Percentiles rank a stretch among this genome's conserved stretches.
phyloP scores from a whole-genome alignment of 1,140 invertebrate genomes.

The Leptestheria dahalacensis region DNA sequence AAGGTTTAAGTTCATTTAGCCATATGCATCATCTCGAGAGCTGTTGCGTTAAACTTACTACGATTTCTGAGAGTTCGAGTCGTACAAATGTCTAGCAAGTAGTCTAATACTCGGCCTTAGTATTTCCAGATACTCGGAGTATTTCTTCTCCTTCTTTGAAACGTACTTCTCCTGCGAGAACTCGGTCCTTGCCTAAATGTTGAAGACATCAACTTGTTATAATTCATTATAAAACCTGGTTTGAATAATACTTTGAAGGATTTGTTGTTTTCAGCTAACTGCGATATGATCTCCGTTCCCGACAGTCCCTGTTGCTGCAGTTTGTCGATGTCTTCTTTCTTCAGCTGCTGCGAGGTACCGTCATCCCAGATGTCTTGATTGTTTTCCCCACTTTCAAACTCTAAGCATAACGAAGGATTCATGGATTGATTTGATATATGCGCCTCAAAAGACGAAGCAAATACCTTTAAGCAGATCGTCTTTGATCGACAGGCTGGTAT shows the following conservation, averaged over 20 bases:
- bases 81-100: slow-evolving; percentile 61
- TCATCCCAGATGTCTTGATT: slow-evolving; percentile 73
- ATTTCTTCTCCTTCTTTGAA: slow-evolving; percentile 83
- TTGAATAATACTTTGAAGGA: slow-evolving; percentile 38
- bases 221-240: not conserved
- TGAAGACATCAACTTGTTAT: not conserved
- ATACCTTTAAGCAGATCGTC: slow-evolving; percentile 28
- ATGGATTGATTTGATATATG: slow-evolving; percentile 31
- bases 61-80: slow-evolving; percentile 56
- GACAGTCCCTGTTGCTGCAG: slow-evolving; percentile 55
- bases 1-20: not conserved
- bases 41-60: slow-evolving; percentile 32
- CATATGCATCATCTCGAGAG: not conserved
- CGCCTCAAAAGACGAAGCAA: slow-evolving; percentile 34
- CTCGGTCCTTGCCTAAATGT: slow-evolving; percentile 60
- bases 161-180: slow-evolving; percentile 90
- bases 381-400: slow-evolving; percentile 43
- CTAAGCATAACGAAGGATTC: slow-evolving; percentile 27
- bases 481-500: slow-evolving; percentile 2
- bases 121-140: slow-evolving; percentile 60
- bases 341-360: slow-evolving; percentile 68
- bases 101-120: slow-evolving; percentile 54
- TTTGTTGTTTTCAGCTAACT: slow-evolving; percentile 73
- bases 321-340: slow-evolving; percentile 60
- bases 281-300: slow-evolving; percentile 67